Conservation (phyloP, 2,113 vertebrate species). For the Helogale parvula region DNA sequence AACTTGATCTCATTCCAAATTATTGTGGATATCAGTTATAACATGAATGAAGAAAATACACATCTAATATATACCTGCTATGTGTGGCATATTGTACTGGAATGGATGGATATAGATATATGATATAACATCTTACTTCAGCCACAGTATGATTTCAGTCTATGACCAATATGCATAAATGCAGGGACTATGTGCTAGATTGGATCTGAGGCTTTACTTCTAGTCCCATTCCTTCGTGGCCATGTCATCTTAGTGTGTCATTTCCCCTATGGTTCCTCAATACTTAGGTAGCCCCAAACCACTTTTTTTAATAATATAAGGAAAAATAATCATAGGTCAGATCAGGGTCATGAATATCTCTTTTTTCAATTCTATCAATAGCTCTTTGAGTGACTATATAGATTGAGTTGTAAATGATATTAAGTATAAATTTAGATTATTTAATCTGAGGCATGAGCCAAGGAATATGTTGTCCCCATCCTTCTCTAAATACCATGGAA, state of each 20-base stretch:
- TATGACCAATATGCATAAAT: background rate
- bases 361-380: conserved; percentile 22
- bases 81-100: background rate
- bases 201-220: background rate
- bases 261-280: background rate
- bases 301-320: background rate
- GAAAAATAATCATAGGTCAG: background rate
- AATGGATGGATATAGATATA: background rate
- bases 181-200: background rate
- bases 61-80: background rate
- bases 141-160: background rate
- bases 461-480: background rate
- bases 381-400: background rate
- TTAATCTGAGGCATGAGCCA: background rate
- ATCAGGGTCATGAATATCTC: background rate
- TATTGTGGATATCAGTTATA: conserved; percentile 10
- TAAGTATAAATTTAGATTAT: background rate
- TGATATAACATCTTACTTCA: conserved; percentile 24
- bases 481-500: background rate
- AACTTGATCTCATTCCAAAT: background rate
- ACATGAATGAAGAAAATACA: background rate
- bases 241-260: background rate
- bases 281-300: background rate
- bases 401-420: background rate
- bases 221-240: background rate